Conservation (phyloP, 2,888 invertebrate species). For the Labia minor region DNA sequence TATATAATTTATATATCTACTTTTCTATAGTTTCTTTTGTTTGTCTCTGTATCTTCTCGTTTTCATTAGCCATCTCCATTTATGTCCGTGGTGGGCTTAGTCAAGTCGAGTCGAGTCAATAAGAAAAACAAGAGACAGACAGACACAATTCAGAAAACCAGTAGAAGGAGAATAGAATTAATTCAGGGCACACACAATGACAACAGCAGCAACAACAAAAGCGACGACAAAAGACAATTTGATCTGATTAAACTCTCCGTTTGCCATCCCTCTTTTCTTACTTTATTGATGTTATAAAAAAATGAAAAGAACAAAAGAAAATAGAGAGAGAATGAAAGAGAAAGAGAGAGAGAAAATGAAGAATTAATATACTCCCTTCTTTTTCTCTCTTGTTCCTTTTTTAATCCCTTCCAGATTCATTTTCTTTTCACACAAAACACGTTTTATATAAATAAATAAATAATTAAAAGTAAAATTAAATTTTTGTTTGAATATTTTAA, state of each 20-base stretch:
- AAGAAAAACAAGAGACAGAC: constrained; percentile 9
- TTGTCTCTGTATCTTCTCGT: too few species aligned
- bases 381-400: too few species aligned
- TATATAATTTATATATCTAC: too few species aligned
- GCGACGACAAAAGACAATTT: constrained; percentile 13
- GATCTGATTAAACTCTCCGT: background rate
- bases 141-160: constrained; percentile 6
- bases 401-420: too few species aligned
- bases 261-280: background rate
- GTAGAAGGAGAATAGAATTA: background rate
- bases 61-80: background rate
- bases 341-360: background rate
- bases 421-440: too few species aligned
- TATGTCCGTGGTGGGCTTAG: background rate
- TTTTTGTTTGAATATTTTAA: too few species aligned
- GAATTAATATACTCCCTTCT: too few species aligned
- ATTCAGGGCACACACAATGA: background rate
- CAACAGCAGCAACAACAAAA: too few species aligned
- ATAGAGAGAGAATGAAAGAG: background rate
- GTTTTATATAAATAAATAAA: too few species aligned
- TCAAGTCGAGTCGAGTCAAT: constrained; percentile 1
- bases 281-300: background rate
- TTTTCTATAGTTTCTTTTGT: background rate
- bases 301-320: background rate
- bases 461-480: too few species aligned